Base-by-base conservation (phyloP, 2,113 vertebrate genomes). In the Chauna torquata region DNA sequence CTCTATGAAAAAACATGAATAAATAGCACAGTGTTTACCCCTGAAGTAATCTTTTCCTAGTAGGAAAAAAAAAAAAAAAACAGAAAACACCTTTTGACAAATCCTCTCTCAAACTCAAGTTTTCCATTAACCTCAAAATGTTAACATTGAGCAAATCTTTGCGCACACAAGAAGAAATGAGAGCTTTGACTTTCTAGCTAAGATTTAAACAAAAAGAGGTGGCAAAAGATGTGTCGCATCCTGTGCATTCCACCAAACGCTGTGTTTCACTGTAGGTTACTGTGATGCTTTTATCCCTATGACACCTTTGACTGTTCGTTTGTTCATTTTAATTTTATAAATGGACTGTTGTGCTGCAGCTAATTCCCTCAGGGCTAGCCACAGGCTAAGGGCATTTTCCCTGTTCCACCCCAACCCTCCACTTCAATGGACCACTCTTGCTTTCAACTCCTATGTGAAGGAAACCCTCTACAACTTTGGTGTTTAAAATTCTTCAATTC, bases 131-230 rank as follows among this genome's bases (percentile, higher is more conserved):
- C 75, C 75, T 78, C 28, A 86, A 85, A 95, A 95, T 7, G 16
- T 47, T 68, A 72, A 40, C 1, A 0, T 66, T 92, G 38, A 57
- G 55, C 71, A 80, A 90, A 86, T 50, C 64, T 88, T 57, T 16
- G 45, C 61, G 42, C 34, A n/a, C 0, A 1, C 24, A 78, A 61
- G 77, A 95, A 86, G 57, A 94, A 95, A 92, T 0, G 3, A 86
- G n/a, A 54, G 57, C 70, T 96, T 96, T 91, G 87, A 87, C 45
- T 45, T 88, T 59, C 61, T 54, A 89, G 68, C 75, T 82, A 61
- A 92, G 61, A 69, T 85, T 97, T 87, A 94, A 88, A 86, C 68
- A 95, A 97, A 94, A 52, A 91, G n/a, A 79, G 94, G 50, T 18
- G 50, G 92, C 59, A 96, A 83, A 94, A 91, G 80, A 93, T 72